Conservation (phyloP, 2,797 vertebrate genomes). For the Decapterus maruadsi region DNA sequence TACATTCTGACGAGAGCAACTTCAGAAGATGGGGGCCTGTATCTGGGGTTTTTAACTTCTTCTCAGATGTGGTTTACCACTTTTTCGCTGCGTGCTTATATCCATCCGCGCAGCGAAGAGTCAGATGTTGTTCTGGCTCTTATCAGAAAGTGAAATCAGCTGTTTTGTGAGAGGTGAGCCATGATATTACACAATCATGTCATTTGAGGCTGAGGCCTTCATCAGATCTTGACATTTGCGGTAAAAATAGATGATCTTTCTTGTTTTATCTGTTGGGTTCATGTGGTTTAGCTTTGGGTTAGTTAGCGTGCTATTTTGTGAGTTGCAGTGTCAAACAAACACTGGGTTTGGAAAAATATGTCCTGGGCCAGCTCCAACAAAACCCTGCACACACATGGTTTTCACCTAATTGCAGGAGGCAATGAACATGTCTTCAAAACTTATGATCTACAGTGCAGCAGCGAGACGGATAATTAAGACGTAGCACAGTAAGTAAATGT, state of each 20-base stretch:
- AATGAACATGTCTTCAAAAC: neutral
- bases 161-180: neutral
- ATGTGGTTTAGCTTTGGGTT: constrained; percentile 32
- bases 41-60: constrained; percentile 9
- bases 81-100: neutral
- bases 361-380: neutral
- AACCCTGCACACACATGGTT: constrained; percentile 12
- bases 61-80: constrained; percentile 5
- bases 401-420: neutral
- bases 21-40: constrained; percentile 14
- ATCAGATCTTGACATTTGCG: neutral
- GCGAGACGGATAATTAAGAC: too few relatives aligned
- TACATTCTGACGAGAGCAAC: constrained; percentile 46
- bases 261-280: neutral
- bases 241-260: neutral
- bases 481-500: neutral
- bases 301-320: neutral
- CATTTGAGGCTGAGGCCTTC: neutral
- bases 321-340: neutral
- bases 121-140: neutral
- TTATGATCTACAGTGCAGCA: neutral
- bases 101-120: neutral
- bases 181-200: neutral
- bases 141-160: constrained; percentile 1
- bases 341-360: neutral